Percentiles rank a stretch among this genome's conserved stretches.
Evolutionary conservation across 2,113 vertebrate genomes (phyloP).

Genomic region (Catharus bicknelli): DNA sequence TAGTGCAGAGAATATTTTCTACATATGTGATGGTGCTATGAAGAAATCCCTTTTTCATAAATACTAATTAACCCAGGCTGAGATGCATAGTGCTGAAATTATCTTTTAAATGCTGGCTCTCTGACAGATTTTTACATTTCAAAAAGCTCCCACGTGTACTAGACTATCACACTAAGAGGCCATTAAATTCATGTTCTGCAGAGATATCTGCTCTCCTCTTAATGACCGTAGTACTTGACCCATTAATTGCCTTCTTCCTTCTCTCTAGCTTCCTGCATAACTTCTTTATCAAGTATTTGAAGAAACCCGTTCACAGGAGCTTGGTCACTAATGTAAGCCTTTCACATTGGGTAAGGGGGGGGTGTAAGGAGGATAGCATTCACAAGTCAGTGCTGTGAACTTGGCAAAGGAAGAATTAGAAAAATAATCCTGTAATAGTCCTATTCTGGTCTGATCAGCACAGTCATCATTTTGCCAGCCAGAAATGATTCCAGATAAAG

Average conservation of each 20-base stretch:
- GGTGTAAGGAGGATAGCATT: neutral
- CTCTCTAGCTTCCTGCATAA: slow-evolving; percentile 68
- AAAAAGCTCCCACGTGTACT: neutral
- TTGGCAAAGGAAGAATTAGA: neutral
- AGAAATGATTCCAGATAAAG: neutral
- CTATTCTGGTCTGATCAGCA: neutral
- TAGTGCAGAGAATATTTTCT: neutral
- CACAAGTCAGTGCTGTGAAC: neutral
- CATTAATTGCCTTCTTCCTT: neutral
- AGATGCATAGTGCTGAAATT: neutral
- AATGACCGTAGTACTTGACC: neutral
- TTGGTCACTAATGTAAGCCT: slow-evolving; percentile 72
- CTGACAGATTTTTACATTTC: neutral
- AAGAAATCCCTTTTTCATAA: neutral
- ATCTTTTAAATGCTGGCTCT: neutral
- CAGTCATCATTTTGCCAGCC: neutral
- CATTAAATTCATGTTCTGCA: neutral
- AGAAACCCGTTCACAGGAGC: slow-evolving; percentile 69
- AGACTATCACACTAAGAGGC: neutral
- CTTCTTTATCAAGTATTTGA: slow-evolving; percentile 71
- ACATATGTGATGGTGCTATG: neutral
- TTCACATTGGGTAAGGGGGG: neutral
- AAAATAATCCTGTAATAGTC: neutral
- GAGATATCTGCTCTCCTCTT: neutral
- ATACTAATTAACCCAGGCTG: neutral